These are phyloP conservation scores for Casuarius casuarius DNA, from an alignment of 2,113 vertebrate species.

Conservation along the genomic window DNA sequence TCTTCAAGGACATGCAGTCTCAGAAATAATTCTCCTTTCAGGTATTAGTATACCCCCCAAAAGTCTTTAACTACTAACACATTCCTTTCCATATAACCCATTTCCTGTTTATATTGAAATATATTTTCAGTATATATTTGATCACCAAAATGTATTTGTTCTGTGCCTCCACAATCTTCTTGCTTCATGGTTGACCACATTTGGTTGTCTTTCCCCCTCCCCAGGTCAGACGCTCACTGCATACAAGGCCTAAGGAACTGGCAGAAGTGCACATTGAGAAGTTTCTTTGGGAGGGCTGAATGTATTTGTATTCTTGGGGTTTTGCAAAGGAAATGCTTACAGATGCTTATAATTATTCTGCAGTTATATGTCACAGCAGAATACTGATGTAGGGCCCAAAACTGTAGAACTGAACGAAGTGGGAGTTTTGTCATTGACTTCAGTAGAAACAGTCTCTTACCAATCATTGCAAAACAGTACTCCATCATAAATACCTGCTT, in stretches of 20 bases:
- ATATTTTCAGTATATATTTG: constrained; percentile 2
- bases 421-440: constrained; percentile 59
- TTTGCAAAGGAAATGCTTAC: constrained; percentile 43
- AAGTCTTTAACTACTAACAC: constrained; percentile 57
- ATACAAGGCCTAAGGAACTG: constrained; percentile 13
- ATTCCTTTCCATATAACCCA: constrained; percentile 32
- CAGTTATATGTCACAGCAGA: background rate
- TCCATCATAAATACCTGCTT: background rate
- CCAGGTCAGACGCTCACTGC: background rate
- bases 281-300: constrained; percentile 1
- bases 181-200: background rate
- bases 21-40: constrained; percentile 59
- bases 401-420: background rate
- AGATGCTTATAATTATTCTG: constrained; percentile 43
- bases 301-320: constrained; percentile 3
- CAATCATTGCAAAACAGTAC: background rate
- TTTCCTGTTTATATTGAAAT: constrained; percentile 36
- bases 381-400: background rate
- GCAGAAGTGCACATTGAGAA: background rate
- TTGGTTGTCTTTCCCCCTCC: background rate
- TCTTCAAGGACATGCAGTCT: constrained; percentile 38
- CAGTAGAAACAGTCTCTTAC: background rate
- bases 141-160: constrained; percentile 13
- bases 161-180: constrained; percentile 5
- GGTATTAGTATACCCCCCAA: constrained; percentile 5